Evolutionary conservation across 1,140 invertebrate genomes (phyloP).

Genomic region (Saccostrea cuccullata): DNA sequence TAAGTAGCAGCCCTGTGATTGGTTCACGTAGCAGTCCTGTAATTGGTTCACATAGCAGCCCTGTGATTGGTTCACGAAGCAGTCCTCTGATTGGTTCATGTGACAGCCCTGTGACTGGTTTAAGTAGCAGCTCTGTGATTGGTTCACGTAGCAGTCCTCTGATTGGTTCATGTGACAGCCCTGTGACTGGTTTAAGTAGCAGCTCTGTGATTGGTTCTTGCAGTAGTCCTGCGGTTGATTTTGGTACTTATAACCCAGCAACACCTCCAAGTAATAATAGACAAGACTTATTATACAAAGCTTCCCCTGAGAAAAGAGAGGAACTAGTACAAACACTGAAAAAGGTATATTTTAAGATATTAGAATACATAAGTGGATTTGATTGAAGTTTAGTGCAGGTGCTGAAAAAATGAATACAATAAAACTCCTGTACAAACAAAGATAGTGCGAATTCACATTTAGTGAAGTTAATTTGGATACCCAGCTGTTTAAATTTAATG

Average conservation of each 20-base stretch:
- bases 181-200: background rate
- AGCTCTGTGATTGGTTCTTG: background rate
- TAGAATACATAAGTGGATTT: no score
- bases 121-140: background rate
- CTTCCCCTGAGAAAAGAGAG: background rate
- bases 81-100: background rate
- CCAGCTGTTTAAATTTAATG: no score
- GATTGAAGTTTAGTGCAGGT: no score
- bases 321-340: constrained; percentile 6
- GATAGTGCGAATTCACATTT: no score
- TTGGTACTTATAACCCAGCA: background rate
- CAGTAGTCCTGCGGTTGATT: background rate
- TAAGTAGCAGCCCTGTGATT: background rate
- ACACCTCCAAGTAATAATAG: background rate
- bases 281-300: background rate
- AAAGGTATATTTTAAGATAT: background rate
- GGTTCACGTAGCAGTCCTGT: background rate
- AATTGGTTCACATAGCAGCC: background rate
- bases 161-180: background rate
- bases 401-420: no score
- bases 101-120: constrained; percentile 3
- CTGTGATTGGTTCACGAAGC: constrained; percentile 1
- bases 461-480: no score
- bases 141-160: background rate
- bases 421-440: no score